Percentiles rank a stretch among this genome's conserved stretches.
These are phyloP conservation scores for Siphamia tubifer DNA, from an alignment of 2,113 vertebrate genomes.

Conservation along the genomic window DNA sequence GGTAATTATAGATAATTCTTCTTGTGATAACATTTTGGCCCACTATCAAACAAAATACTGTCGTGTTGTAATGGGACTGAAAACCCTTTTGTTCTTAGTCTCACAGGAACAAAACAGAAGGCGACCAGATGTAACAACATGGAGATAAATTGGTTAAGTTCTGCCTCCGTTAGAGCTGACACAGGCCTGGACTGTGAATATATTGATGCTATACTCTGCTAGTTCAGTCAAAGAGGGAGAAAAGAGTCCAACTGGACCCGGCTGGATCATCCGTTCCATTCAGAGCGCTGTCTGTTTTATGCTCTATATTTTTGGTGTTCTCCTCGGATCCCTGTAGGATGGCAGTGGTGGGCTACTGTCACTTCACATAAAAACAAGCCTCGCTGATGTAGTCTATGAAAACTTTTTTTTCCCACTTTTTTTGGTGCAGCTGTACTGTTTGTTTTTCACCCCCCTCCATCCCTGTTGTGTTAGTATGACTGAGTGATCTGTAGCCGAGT, in stretches of 20 bases:
- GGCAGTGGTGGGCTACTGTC: background rate
- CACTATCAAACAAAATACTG: too few relatives aligned
- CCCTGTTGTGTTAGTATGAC: conserved; percentile 45
- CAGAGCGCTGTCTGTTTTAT: background rate
- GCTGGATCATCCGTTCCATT: background rate
- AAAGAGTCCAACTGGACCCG: background rate
- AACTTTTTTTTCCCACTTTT: conserved; percentile 21
- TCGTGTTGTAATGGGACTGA: too few relatives aligned
- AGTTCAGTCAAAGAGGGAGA: background rate
- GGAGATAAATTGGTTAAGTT: conserved; percentile 59
- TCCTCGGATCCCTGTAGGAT: conserved; percentile 4
- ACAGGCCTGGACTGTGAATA: background rate
- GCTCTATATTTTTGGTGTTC: background rate
- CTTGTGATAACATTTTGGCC: too few relatives aligned
- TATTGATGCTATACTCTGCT: background rate
- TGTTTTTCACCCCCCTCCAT: background rate
- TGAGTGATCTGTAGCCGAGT: conserved; percentile 59
- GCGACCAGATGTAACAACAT: conserved; percentile 48
- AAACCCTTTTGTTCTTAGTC: too few relatives aligned
- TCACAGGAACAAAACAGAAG: too few relatives aligned
- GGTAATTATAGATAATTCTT: too few relatives aligned
- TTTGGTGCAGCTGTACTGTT: conserved; percentile 33
- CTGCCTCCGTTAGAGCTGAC: conserved; percentile 1
- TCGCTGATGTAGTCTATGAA: conserved; percentile 14
- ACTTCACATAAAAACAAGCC: conserved; percentile 35